Evolutionary conservation across 2,797 vertebrate genomes (phyloP).

Genomic region (Tragopan temminckii): DNA sequence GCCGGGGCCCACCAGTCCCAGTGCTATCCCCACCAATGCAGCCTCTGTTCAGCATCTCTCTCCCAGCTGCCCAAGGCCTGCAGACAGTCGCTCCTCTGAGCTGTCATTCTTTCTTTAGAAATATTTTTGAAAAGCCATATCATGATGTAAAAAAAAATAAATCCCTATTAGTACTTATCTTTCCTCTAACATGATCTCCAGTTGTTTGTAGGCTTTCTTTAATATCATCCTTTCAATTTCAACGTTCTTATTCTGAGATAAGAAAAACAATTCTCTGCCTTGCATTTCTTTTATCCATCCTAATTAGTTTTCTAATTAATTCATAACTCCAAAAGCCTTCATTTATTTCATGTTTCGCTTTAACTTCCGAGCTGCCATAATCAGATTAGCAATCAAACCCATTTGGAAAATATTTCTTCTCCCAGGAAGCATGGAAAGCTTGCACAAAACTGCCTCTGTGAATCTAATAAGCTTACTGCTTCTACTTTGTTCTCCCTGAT

Average conservation of each 20-base stretch:
- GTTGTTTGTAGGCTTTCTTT: constrained; percentile 53
- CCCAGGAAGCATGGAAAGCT: constrained; percentile 12
- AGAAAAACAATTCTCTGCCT: constrained; percentile 52
- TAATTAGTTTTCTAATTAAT: constrained; percentile 74
- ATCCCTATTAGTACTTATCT: constrained; percentile 47
- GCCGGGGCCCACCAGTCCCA: background rate
- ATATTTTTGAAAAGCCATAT: background rate
- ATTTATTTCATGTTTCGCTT: constrained; percentile 74
- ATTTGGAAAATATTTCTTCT: constrained; percentile 49
- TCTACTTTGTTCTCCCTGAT: constrained; percentile 23
- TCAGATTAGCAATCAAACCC: constrained; percentile 64
- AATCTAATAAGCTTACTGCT: background rate
- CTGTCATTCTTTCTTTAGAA: background rate
- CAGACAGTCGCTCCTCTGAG: background rate
- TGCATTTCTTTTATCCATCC: constrained; percentile 48
- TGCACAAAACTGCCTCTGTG: background rate
- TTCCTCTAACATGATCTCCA: constrained; percentile 29
- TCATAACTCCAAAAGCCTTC: constrained; percentile 55
- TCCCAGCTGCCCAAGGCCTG: background rate
- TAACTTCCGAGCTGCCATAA: constrained; percentile 30
- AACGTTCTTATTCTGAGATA: constrained; percentile 61
- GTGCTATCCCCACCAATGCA: background rate
- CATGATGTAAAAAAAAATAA: background rate
- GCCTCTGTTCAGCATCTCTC: background rate
- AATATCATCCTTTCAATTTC: constrained; percentile 66